Evolutionary conservation across 23 tunicate species (phyloP), one percentile per base, ranked within the genome.

Genomic region (Corella eumyota): DNA sequence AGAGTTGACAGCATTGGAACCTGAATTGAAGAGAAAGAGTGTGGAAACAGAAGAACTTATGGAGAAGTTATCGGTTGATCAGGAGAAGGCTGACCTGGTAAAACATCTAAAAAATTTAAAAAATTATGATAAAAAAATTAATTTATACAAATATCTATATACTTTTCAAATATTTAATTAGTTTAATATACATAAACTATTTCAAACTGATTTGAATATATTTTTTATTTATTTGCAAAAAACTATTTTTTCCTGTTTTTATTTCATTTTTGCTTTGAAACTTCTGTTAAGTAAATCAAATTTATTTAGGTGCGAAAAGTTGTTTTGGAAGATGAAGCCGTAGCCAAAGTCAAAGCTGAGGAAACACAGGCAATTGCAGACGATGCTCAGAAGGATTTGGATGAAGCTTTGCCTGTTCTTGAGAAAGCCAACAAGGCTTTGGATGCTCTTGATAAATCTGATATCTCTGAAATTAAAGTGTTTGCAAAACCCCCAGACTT

Each of bases 281-380:
- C n/a, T n/a, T n/a, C n/a, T n/a, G n/a, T n/a, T n/a, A n/a, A n/a
- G n/a, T n/a, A n/a, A n/a, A n/a, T n/a, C n/a, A n/a, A n/a, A n/a
- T n/a, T n/a, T n/a, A n/a, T n/a, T n/a, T 56, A 88, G 96, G 96
- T 88, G 58, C 68, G 88, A 5, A 75, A 80, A 75, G 97, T 90
- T 13, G 97, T 90, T 26, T 38, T 80, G 65, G 97, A 80, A 51
- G 97, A 90, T 45, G 97, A 90, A 65, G 97, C 97, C 1, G 97
- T 80, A 47, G 97, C 97, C 24, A 90, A 77, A 25, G 91, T 90
- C 65, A 90, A 90, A 65, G 91, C 90, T 13, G 91, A 80, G 36
- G 97, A 90, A 50, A 90, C 97, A 1, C 97, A 90, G 75, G 97
- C 97, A 33, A 90, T 90, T 31, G 97, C 97, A 2, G 91, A 68